phyloP scores from a whole-genome alignment of 2,113 vertebrate species.

The Mixornis gularis region DNA sequence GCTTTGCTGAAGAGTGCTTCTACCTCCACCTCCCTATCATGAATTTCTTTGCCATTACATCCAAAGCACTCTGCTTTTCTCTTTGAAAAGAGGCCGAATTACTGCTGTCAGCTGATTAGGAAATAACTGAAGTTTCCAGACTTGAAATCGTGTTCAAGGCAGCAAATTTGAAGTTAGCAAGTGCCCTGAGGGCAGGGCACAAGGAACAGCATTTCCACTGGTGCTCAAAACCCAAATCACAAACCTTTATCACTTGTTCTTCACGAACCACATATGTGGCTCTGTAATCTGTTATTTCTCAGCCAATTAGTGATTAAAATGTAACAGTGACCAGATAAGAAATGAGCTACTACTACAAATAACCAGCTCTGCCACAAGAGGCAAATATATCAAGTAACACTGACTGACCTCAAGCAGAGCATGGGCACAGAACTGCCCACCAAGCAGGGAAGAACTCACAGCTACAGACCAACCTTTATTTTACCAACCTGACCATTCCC shows the following conservation, averaged over 20 bases:
- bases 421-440: background rate
- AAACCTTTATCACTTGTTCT: background rate
- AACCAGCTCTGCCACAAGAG: background rate
- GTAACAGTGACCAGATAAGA: background rate
- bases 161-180: background rate
- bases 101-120: background rate
- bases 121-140: background rate
- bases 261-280: accelerated
- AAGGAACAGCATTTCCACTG: background rate
- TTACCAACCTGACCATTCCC: background rate
- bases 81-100: background rate
- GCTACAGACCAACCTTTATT: background rate
- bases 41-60: slow-evolving; percentile 11
- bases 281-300: background rate
- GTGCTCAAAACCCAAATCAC: background rate
- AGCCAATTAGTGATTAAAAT: background rate
- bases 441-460: background rate
- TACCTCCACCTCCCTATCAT: background rate
- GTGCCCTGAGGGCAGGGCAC: background rate
- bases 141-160: background rate
- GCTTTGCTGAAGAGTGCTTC: background rate
- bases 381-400: background rate
- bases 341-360: background rate
- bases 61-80: background rate
- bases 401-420: background rate